phyloP scores from a whole-genome alignment of 2,797 vertebrate genomes.

The Oreochromis mossambicus region DNA sequence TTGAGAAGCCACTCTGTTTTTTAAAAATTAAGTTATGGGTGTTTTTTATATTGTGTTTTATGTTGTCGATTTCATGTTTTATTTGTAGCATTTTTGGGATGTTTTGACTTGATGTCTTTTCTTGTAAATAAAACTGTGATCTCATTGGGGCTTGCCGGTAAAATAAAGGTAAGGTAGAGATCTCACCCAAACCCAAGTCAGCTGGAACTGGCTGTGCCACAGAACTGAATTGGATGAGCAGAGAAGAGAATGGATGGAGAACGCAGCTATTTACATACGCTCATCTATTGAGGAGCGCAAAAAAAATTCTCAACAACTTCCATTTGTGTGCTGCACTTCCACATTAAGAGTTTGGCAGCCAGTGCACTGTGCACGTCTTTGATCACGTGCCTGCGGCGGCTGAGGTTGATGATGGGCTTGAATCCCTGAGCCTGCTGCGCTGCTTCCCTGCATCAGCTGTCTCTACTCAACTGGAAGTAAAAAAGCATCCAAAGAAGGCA shows the following conservation, averaged over 20 bases:
- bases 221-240: background rate
- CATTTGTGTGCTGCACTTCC: background rate
- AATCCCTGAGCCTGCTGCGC: background rate
- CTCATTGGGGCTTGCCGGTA: background rate
- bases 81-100: background rate
- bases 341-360: background rate
- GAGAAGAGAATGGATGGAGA: background rate
- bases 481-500: background rate
- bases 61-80: background rate
- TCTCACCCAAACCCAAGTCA: background rate
- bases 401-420: background rate
- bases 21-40: background rate
- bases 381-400: background rate
- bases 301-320: background rate
- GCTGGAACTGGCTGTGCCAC: background rate
- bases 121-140: background rate
- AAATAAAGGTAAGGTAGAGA: background rate
- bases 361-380: background rate
- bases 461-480: conserved; percentile 1
- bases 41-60: background rate
- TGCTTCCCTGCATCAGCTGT: background rate
- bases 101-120: background rate
- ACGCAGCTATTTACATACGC: background rate
- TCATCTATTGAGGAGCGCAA: background rate
- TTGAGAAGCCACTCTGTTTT: background rate